Evolutionary conservation across 37 sponge, comb jelly and placozoan species (phyloP), one percentile per base, ranked within the genome.

Genomic region (Petrosia ficiformis): DNA sequence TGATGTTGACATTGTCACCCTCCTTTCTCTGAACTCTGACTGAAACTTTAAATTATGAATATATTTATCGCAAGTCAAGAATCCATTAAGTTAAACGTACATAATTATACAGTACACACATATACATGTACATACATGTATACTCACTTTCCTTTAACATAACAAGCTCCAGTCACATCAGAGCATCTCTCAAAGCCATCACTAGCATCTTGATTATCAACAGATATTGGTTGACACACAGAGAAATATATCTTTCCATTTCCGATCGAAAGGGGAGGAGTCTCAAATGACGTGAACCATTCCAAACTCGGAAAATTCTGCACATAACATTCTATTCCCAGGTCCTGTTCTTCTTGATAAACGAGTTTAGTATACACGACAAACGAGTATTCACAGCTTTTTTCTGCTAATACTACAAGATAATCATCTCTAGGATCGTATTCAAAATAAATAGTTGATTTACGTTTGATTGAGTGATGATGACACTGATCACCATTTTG

Each of bases 301-400:
- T 21, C 67, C 43, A 85, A 73, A 6, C 58, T 74, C 19, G 38
- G 37, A 38, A 73, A 85, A 19, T 73, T 73, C 0, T 44, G 24
- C 21, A 85, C 59, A 1, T 28, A 28, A 57, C 85, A 85, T 57
- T 78, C 74, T 68, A 78, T 66, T 8, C 78, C 72, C 1, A 72
- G 54, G 38, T 29, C 42, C 29, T 21, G 38, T 1, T 22, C 39
- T 21, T 71, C 0, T 22, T 34, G 37, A 61, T 81, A 76, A 16
- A 64, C 72, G 10, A 70, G 68, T 10, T 26, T 42, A 8, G 87
- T 87, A 75, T 87, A 76, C 1, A 80, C 72, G 19, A 69, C 43
- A 39, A 81, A 87, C 22, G 80, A 68, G 44, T 86, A 86, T 65
- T 86, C 86, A 32, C 86, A 86, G 25, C 48, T 44, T 5, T 70